Base-by-base conservation (phyloP, 2,888 invertebrate genomes). In the Limenitis camilla region DNA sequence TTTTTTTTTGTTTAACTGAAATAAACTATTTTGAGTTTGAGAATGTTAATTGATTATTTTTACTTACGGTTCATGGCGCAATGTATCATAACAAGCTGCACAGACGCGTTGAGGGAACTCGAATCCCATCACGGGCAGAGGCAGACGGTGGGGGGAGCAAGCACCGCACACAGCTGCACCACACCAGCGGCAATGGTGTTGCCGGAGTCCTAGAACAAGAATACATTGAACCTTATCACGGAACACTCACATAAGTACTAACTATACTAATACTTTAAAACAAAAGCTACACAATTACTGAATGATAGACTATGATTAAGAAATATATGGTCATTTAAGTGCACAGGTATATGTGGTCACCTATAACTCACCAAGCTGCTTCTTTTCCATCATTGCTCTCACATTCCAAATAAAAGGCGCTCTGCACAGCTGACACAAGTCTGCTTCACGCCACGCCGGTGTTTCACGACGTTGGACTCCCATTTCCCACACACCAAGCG, bases 371-470 rank as follows among this genome's bases (percentile, higher is more conserved):
- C 61, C 62, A 0, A 99, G 88, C 74, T 96, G 96, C 71, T 96
- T 93, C 81, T 96, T 96, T 80, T 98, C 97, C 95, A 99, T 97
- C 98, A 99, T 99, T 8, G 96, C 96, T 59, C 95, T 91, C 47
- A 99, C 91, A 82, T 99, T 99, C 99, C 99, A 99, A 83, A 99
- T 99, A 88, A 99, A 99, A 27, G 99, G 99, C 55, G 94, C 90
- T 48, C 93, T 92, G 78, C 99, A 99, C 54, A 96, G 89, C 89
- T 99, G 94, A 78, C 99, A 99, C 39, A 92, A 90, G 79, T 99
- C 98, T 39, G 96, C 93, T 74, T 98, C 98, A 60, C 92, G 91
- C 99, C 99, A 99, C 57, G 93, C 93, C 9, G 99, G 98, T 0
- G 98, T 98, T 90, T 97, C 97, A 68, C 93, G 91, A 48, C 98